phyloP scores from a whole-genome alignment of 2,113 vertebrate species.

The Myanophis thanlyinensis region DNA sequence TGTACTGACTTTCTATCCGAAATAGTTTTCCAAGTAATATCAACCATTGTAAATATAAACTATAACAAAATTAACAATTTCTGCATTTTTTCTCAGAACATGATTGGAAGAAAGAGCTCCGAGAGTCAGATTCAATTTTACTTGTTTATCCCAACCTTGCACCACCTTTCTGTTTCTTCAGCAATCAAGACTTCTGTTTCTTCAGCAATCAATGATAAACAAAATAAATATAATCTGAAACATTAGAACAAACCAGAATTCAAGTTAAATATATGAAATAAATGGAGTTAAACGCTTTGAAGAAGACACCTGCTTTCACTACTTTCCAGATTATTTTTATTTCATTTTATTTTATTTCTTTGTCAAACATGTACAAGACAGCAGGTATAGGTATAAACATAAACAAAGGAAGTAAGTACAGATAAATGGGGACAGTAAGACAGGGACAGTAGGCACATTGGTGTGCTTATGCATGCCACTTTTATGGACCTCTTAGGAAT shows the following conservation, averaged over 20 bases:
- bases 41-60: background rate
- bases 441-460: too few relatives aligned
- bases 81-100: background rate
- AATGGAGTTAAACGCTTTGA: background rate
- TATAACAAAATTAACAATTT: background rate
- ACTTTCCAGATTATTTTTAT: too few relatives aligned
- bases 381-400: too few relatives aligned
- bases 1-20: background rate
- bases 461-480: too few relatives aligned
- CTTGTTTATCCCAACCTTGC: background rate
- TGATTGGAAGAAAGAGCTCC: background rate
- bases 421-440: too few relatives aligned
- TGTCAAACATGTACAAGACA: too few relatives aligned
- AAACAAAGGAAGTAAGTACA: too few relatives aligned
- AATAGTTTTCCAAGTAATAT: background rate
- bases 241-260: background rate
- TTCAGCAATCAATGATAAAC: background rate
- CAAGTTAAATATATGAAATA: background rate
- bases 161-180: background rate
- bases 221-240: background rate
- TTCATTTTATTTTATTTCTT: too few relatives aligned
- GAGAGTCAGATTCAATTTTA: background rate
- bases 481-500: too few relatives aligned
- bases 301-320: background rate
- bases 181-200: background rate